Evolutionary conservation across 2,888 invertebrate species (phyloP), one percentile per base, ranked within the genome.

Genomic region (Bursaphelenchus okinawaensis): DNA sequence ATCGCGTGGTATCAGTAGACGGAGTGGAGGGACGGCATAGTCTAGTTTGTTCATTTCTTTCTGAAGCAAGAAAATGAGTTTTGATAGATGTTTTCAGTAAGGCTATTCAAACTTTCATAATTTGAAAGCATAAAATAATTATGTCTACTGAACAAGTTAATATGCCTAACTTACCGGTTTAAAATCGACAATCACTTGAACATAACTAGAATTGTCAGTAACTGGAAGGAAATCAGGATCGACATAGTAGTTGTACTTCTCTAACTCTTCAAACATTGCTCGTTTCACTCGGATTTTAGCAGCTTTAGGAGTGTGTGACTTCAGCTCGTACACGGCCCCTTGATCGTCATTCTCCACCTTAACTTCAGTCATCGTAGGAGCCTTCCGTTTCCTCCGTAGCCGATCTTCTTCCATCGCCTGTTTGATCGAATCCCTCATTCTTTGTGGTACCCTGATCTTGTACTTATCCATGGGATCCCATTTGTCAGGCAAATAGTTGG

Each of bases 221-320:
- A 65, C 66, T 8, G 65, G 65, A 19, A 52, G 23, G 50, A 55
- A 64, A 23, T 65, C 64, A 9, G 62, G 64, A 31, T 65, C 65
- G 23, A 65, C 51, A 19, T 50, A 27, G 23, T 40, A 59, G 9
- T 29, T 2, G 52, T 3, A 59, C 20, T 59, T 59, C 24, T 22
- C 22, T 9, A 59, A 22, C 26, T 59, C 60, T 20, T 59, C 60
- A 12, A 20, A 23, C 16, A 59, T 26, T 24, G 23, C 4, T n/a
- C 40, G 12, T 40, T 40, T 40, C 40, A 40, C 40, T 40, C 40
- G 40, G 40, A 40, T 40, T 4, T 40, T 40, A 16, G 40, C 12
- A 16, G 40, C 40, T 6, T 40, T 40, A 3, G 40, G 16, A 4
- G n/a, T n/a, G n/a, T 40, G 40, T 3, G 40, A 40, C 40, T 40